Evolutionary conservation across 1,140 invertebrate species (phyloP), one percentile per base, ranked within the genome.

Genomic region (Drosophila pruinosa): DNA sequence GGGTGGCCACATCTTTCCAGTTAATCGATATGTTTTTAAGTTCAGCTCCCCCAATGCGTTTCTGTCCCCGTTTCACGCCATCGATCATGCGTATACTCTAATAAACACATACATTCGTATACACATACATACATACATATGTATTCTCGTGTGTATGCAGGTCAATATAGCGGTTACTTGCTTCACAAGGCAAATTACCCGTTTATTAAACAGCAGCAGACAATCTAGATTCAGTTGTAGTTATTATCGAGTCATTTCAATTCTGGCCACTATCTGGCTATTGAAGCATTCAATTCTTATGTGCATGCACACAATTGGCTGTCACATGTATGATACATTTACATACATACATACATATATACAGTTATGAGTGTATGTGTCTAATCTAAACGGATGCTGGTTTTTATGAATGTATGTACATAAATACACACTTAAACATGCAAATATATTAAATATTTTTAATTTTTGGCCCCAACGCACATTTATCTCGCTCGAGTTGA

Each of bases 161-260:
- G 43, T 57, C 47, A 56, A 50, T 34, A 39, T 41, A 47, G n/a
- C 43, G 52, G 68, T 47, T 75, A 79, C 50, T 85, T 72, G 79
- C 79, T 64, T 58, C 56, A 63, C 56, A 68, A 45, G 62, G 41
- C 77, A 79, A 74, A 59, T 73, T 62, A 52, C 47, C 21, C 68
- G 43, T 75, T 67, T 45, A 45, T 62, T 69, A 45, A 28, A 36
- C 12, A 56, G 21, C 24, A 61, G 24, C 56, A 19, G 36, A 43
- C 56, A 26, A 41, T 56, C 21, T 15, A 15, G 34, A 45, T 53
- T 26, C 31, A 61, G 39, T 41, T 14, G 22, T 43, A 21, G 12
- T 24, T 24, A 36, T 65, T 36, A 63, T 28, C 22, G 47, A 56
- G 56, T 68, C 17, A 41, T 24, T 10, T 56, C 19, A 22, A 56